Evolutionary conservation across 1,140 invertebrate genomes (phyloP), one percentile per base, ranked within the genome.

Genomic region (Leptoteleia sp.): DNA sequence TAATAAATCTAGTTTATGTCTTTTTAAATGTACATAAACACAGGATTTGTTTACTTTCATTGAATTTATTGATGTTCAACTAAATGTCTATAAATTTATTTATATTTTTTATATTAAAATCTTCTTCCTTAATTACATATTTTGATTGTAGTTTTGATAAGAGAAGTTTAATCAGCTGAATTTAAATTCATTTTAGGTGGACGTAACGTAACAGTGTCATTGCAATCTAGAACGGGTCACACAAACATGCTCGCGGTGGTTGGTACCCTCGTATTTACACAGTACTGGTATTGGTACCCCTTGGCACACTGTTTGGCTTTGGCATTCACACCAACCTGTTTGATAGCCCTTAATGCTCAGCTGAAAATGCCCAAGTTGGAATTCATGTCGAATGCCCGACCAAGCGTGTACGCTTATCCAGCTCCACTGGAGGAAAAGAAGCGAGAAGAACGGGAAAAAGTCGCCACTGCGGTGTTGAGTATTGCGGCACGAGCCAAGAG

Each of bases 201-300:
- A 25, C 92, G 98, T 17, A 99, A 99, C 88, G 97, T 98, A 5
- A 99, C 98, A 0, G 93, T 99, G 1, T 96, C 96, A 0, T 90
- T 99, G 5, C 96, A 98, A 83, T 99, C 98, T 3, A 93, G 98
- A 29, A 99, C 97, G 33, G 98, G 98, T 0, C 98, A 99, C 87
- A 98, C 96, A 42, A 98, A 99, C 88, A 96, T 99, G 93, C 91
- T 97, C 43, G 96, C 97, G 1, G 97, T 99, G 2, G 98, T 99
- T 0, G 99, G 99, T n/a, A 95, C 98, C 88, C 87, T 99, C 35
- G 95, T 99, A 0, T 99, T 99, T 88, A 98, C 97, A 0, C 98
- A 99, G 86, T 99, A 99, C 87, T 99, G 99, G 99, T 99, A 99
- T 87, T 99, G 99, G 99, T 99, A 99, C 92, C 98, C 99, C 0